Conservation (phyloP, 2,113 vertebrate genomes). For the Zootoca vivipara region DNA sequence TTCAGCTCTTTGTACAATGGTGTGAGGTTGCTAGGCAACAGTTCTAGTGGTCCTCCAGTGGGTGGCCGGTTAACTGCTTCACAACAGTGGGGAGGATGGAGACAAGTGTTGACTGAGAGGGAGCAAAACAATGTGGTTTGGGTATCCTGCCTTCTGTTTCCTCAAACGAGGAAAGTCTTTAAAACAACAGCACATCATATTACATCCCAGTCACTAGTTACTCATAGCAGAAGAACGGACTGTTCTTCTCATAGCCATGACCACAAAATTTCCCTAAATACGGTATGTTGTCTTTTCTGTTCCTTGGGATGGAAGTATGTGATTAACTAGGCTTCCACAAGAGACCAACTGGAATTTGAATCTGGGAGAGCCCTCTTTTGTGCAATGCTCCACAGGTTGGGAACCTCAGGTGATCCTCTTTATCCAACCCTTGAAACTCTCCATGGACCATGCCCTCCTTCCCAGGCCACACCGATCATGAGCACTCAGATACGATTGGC, state of each 20-base stretch:
- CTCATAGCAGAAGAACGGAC: background rate
- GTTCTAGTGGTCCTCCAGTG: constrained; percentile 17
- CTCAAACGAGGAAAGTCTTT: constrained; percentile 50
- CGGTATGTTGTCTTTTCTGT: background rate
- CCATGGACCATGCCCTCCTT: too few species aligned
- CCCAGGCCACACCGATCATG: too few species aligned
- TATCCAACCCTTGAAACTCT: too few species aligned
- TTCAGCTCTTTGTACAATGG: constrained; percentile 23
- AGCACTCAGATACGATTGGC: too few species aligned
- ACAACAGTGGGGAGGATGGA: constrained; percentile 24
- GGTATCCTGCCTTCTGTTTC: constrained; percentile 21
- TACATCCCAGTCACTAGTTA: background rate
- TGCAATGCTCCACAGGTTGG: too few species aligned
- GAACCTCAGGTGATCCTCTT: too few species aligned
- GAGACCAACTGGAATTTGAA: background rate
- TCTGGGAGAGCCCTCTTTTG: too few species aligned
- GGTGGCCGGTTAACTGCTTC: background rate
- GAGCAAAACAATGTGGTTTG: constrained; percentile 37
- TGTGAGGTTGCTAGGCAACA: constrained; percentile 60
- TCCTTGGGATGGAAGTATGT: background rate
- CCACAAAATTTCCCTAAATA: too few species aligned
- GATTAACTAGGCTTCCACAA: background rate
- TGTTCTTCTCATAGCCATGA: too few species aligned
- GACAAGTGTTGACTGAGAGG: constrained; percentile 31
- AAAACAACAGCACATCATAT: constrained; percentile 26